Conservation (phyloP, 2,113 vertebrate genomes). For the Dromiciops gliroides region DNA sequence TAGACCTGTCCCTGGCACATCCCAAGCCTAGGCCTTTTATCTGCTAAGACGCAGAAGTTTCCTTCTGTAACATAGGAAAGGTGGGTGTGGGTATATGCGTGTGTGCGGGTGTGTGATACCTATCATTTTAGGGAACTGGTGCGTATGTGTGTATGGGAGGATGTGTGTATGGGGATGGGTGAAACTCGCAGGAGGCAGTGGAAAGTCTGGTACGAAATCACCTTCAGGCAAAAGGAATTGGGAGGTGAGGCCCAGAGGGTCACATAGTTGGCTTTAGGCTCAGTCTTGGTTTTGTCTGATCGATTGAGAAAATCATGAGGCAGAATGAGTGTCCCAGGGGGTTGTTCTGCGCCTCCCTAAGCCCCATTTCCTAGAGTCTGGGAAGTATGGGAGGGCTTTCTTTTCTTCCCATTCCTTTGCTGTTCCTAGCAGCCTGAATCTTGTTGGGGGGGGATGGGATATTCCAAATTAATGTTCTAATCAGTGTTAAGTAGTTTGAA, state of each 20-base stretch:
- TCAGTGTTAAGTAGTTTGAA: constrained; percentile 79
- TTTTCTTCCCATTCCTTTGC: not conserved
- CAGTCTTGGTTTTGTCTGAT: not conserved
- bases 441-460: constrained; percentile 54
- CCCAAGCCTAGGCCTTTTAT: not conserved
- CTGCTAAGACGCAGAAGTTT: constrained; percentile 1
- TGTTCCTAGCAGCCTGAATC: constrained; percentile 24
- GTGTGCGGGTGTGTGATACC: constrained; percentile 14
- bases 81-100: not conserved
- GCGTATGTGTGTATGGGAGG: not conserved
- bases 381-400: not conserved
- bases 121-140: constrained; percentile 38
- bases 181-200: not conserved
- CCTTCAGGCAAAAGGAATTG: not conserved
- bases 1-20: not conserved
- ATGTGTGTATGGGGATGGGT: not conserved
- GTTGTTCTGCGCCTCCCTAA: not conserved
- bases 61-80: constrained; percentile 41
- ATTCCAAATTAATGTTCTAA: constrained; percentile 75
- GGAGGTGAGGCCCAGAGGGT: constrained; percentile 21
- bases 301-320: rapidly evolving
- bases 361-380: not conserved
- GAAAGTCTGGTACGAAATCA: not conserved
- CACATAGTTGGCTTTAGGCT: not conserved
- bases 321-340: not conserved